Conservation (phyloP, 1,140 invertebrate species). For the Pygmarrhopalites habei region DNA sequence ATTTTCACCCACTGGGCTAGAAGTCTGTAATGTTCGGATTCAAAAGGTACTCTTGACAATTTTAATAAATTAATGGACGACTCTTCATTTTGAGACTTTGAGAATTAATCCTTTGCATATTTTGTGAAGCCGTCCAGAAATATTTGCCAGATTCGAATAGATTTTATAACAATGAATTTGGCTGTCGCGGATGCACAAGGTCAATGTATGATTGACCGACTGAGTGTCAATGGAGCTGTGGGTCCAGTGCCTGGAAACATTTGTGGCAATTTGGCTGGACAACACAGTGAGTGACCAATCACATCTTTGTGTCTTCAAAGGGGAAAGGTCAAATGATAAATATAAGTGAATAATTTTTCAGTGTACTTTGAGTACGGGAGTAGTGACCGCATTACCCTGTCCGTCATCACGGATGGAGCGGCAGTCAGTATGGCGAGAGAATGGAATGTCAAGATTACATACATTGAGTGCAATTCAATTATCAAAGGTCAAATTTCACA, state of each 20-base stretch:
- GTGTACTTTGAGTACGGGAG: slow-evolving; percentile 38
- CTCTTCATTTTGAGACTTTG: neutral
- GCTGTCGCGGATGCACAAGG: slow-evolving; percentile 23
- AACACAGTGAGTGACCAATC: slow-evolving; percentile 7
- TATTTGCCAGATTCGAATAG: slow-evolving; percentile 35
- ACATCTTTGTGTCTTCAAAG: neutral
- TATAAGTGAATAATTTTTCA: neutral
- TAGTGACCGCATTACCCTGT: slow-evolving; percentile 35
- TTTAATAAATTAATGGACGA: neutral
- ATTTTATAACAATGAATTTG: slow-evolving; percentile 27
- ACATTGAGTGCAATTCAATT: slow-evolving; percentile 36
- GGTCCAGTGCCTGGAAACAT: slow-evolving; percentile 27
- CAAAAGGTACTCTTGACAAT: slow-evolving; percentile 25
- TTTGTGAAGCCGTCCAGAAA: slow-evolving; percentile 20
- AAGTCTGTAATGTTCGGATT: slow-evolving; percentile 35
- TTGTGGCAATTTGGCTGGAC: neutral
- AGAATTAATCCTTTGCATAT: neutral
- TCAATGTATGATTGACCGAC: slow-evolving; percentile 26
- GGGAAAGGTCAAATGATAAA: neutral
- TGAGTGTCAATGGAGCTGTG: slow-evolving; percentile 34
- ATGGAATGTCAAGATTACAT: slow-evolving; percentile 35
- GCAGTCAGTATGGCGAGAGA: neutral
- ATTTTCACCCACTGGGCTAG: slow-evolving; percentile 26
- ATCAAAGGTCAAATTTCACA: slow-evolving; percentile 14
- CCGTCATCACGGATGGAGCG: slow-evolving; percentile 34